Evolutionary conservation across 2,888 invertebrate species (phyloP).

Genomic region (Andricus curvator): DNA sequence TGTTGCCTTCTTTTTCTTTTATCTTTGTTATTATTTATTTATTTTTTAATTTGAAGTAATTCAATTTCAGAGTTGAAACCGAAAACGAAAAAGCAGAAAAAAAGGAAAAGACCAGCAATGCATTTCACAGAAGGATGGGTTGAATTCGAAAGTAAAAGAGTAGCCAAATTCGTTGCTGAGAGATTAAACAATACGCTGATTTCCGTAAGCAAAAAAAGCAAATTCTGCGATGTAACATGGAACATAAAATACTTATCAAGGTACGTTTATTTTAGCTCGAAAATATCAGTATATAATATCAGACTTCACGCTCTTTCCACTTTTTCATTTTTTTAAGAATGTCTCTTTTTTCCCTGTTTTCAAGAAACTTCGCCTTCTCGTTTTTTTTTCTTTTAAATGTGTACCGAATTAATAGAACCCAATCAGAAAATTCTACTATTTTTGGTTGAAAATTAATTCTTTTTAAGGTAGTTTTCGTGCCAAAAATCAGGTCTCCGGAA

Average conservation of each 20-base stretch:
- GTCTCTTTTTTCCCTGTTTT: no score
- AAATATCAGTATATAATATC: constrained; percentile 19
- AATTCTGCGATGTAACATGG: constrained; percentile 95
- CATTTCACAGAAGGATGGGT: constrained; percentile 97
- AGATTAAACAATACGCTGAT: constrained; percentile 93
- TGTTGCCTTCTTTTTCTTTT: no score
- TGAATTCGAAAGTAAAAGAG: constrained; percentile 92
- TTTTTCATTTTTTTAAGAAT: no score
- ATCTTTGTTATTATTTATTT: no score
- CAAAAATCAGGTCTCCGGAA: no score
- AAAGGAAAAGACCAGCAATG: constrained; percentile 80
- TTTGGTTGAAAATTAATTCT: no score
- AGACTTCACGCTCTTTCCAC: no score
- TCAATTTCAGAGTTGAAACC: constrained; percentile 71
- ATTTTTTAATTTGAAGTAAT: neutral
- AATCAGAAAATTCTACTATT: no score
- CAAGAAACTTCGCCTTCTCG: no score
- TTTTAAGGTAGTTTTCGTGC: no score
- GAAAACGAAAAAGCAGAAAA: constrained; percentile 80
- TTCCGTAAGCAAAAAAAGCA: constrained; percentile 90
- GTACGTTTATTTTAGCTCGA: constrained; percentile 70
- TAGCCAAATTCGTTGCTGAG: constrained; percentile 92
- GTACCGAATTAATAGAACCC: no score
- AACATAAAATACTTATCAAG: constrained; percentile 95
- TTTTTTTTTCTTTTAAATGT: no score